Percentiles rank a stretch among this genome's conserved stretches.
phyloP scores from a whole-genome alignment of 2,113 vertebrate species.

The Phyllostomus discolor region DNA sequence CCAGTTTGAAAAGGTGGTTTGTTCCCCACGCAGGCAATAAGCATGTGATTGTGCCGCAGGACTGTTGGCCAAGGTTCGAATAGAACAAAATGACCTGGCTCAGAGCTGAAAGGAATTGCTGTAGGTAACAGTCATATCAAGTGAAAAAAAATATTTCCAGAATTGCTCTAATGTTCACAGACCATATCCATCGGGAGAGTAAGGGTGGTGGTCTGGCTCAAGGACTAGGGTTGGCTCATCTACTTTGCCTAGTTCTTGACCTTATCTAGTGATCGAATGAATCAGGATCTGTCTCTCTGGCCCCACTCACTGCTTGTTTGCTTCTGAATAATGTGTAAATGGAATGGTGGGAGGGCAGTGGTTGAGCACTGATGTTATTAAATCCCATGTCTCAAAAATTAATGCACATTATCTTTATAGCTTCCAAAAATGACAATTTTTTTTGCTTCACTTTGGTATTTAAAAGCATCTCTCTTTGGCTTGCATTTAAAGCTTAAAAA shows the following conservation, averaged over 20 bases:
- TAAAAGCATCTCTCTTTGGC: neutral
- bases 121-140: neutral
- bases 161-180: neutral
- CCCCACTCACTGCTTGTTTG: neutral
- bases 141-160: neutral
- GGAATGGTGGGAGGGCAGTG: neutral
- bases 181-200: neutral
- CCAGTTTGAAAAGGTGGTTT: neutral
- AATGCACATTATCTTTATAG: neutral
- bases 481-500: neutral
- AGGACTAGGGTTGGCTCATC: neutral
- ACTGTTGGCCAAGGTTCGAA: neutral
- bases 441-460: slow-evolving; percentile 2
- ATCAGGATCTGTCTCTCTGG: neutral
- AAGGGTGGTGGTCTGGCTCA: neutral
- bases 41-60: neutral
- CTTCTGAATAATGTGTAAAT: neutral
- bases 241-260: neutral
- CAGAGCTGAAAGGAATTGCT: neutral
- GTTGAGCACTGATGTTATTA: neutral
- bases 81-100: neutral
- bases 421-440: neutral
- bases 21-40: neutral
- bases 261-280: neutral
- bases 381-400: neutral